These are phyloP conservation scores for Lucinisca nassula DNA, from an alignment of 2,888 invertebrate genomes.

Conservation along the genomic window DNA sequence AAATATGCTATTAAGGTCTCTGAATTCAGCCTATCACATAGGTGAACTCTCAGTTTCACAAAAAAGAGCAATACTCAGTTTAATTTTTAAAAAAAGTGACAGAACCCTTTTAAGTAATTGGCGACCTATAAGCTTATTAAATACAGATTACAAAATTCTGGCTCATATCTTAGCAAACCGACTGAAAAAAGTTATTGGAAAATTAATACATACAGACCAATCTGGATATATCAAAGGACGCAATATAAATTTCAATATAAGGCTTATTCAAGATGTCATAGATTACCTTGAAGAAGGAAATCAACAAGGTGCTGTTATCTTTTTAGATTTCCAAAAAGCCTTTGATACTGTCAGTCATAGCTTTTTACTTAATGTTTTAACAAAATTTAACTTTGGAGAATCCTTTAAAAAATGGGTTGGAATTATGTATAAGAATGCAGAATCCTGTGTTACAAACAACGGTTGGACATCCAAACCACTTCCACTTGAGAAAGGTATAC, in stretches of 20 bases:
- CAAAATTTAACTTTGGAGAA: slow-evolving; percentile 9
- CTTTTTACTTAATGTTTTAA: not conserved
- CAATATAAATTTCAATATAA: slow-evolving; percentile 21
- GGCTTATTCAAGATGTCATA: slow-evolving; percentile 26
- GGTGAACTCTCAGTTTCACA: slow-evolving; percentile 24
- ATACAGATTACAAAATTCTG: slow-evolving; percentile 20
- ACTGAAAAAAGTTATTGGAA: not conserved
- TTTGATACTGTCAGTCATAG: not conserved
- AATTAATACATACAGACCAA: slow-evolving; percentile 19
- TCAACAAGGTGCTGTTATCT: slow-evolving; percentile 9
- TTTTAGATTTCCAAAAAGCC: slow-evolving; percentile 10
- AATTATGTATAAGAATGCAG: not conserved
- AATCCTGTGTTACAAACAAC: no score
- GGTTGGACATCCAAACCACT: no score
- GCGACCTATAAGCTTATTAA: slow-evolving; percentile 26
- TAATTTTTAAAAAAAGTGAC: slow-evolving; percentile 7
- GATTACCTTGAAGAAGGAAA: slow-evolving; percentile 10
- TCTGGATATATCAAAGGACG: slow-evolving; percentile 19
- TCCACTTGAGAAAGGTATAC: no score
- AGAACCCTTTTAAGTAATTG: not conserved
- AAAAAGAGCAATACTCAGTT: slow-evolving; percentile 16
- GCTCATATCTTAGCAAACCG: slow-evolving; percentile 6
- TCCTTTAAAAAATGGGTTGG: not conserved
- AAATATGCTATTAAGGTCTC: not conserved
- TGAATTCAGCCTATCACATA: slow-evolving; percentile 21